A percentile compares a stretch with the other conserved stretches of the same genome.
Evolutionary conservation across 2,113 vertebrate species (phyloP).

Genomic region (Brachypodius melanocephalos): DNA sequence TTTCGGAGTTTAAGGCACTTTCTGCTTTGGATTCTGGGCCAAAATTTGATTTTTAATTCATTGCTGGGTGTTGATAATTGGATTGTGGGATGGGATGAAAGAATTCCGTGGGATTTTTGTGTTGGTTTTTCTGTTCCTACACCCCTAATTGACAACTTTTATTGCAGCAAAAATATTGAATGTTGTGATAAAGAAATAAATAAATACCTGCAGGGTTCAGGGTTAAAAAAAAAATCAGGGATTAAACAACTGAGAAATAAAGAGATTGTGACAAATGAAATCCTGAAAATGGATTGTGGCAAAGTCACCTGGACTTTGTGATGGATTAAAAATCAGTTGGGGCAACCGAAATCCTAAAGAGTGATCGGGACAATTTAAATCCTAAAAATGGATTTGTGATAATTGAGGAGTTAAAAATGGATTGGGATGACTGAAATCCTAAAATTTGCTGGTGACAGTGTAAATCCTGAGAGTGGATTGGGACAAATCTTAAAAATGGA

Average conservation of each 20-base stretch:
- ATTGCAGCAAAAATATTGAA: not conserved
- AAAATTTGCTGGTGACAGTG: not conserved
- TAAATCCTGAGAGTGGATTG: not conserved
- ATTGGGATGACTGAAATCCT: not conserved
- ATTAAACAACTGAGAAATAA: not conserved
- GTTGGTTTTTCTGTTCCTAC: not conserved
- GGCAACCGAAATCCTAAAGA: not conserved
- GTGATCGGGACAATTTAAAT: not conserved
- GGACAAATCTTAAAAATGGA: not conserved
- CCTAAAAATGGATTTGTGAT: no score
- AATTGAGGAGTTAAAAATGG: not conserved
- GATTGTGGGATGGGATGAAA: not conserved
- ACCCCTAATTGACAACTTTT: not conserved
- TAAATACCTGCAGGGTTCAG: not conserved
- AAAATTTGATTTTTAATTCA: not conserved
- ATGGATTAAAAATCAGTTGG: not conserved
- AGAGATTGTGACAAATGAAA: not conserved
- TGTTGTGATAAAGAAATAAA: no score
- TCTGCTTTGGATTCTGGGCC: no score
- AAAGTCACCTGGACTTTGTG: no score
- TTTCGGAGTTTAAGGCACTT: no score
- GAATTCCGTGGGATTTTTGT: not conserved
- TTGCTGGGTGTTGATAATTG: not conserved
- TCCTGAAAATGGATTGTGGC: no score
- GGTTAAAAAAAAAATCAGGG: accelerated